Conservation (phyloP, 2,888 invertebrate genomes). For the Scaptomyza flava region DNA sequence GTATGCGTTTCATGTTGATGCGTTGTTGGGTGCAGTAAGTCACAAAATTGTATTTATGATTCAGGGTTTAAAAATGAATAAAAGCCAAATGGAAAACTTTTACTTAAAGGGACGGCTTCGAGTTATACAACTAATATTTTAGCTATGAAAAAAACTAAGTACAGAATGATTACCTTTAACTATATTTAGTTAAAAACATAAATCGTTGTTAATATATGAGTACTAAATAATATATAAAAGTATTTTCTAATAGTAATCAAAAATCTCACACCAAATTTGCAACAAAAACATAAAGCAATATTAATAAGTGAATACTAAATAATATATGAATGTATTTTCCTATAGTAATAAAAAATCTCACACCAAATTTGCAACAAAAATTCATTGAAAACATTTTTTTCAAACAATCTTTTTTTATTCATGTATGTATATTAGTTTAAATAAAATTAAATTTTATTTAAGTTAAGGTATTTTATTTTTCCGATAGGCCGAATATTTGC, state of each 20-base stretch:
- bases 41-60: slow-evolving; percentile 6
- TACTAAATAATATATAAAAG: neutral
- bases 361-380: slow-evolving; percentile 48
- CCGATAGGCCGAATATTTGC: slow-evolving; percentile 43
- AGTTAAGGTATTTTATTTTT: slow-evolving; percentile 47
- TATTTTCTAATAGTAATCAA: slow-evolving; percentile 12
- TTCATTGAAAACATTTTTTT: slow-evolving; percentile 21
- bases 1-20: slow-evolving; percentile 18
- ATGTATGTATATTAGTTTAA: slow-evolving; percentile 51
- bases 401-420: slow-evolving; percentile 62
- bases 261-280: slow-evolving; percentile 36
- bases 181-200: too few relatives aligned
- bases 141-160: neutral
- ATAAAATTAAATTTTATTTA: slow-evolving; percentile 76
- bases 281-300: too few relatives aligned
- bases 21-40: slow-evolving; percentile 19
- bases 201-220: neutral
- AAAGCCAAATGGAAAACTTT: neutral
- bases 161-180: neutral
- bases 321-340: slow-evolving; percentile 1
- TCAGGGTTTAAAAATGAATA: neutral
- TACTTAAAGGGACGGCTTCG: neutral
- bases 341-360: slow-evolving; percentile 20
- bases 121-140: neutral
- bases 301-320: neutral